phyloP scores from a whole-genome alignment of 2,888 invertebrate genomes.

The Escarpia spicata region DNA sequence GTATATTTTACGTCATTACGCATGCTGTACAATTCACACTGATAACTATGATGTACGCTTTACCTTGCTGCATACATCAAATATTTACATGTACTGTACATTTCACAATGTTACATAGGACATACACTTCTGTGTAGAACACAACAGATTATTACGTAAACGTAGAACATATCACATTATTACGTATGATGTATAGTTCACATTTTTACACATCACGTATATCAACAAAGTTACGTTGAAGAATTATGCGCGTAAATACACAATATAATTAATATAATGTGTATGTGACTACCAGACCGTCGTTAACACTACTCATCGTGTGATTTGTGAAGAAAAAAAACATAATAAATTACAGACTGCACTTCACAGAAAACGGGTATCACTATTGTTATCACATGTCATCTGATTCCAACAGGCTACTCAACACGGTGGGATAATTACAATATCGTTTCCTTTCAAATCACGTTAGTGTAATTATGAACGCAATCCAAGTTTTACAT shows the following conservation, averaged over 20 bases:
- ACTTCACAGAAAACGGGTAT: neutral
- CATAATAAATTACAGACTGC: neutral
- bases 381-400: neutral
- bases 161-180: neutral
- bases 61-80: too few relatives aligned
- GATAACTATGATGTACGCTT: too few relatives aligned
- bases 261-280: neutral
- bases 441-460: neutral
- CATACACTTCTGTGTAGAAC: neutral
- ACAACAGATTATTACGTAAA: too few relatives aligned
- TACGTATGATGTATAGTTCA: neutral
- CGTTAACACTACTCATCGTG: neutral
- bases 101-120: neutral
- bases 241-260: neutral
- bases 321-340: neutral
- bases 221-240: neutral
- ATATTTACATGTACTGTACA: too few relatives aligned
- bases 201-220: too few relatives aligned
- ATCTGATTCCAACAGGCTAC: neutral
- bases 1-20: too few relatives aligned
- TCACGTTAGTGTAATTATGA: neutral
- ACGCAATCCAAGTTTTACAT: neutral
- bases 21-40: too few relatives aligned
- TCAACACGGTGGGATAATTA: neutral
- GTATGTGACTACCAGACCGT: neutral